Base-by-base conservation (phyloP, 2,797 vertebrate species). In the Pangasius macronema region DNA sequence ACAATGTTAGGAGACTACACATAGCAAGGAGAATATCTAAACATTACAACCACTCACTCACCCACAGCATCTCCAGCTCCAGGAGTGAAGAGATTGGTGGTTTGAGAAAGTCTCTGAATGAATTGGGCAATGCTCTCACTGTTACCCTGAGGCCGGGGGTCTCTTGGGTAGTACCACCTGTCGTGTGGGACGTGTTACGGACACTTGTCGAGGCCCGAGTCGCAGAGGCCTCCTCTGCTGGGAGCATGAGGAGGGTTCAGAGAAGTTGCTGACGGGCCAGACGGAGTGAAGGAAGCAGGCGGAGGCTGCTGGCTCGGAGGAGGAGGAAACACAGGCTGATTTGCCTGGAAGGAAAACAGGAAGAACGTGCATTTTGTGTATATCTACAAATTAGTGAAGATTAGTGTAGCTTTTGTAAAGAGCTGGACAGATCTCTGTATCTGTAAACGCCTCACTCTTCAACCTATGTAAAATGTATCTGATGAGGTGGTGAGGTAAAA, bases 81-180 rank as follows among this genome's bases (percentile, higher is more conserved):
- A 0, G 96, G 96, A 85, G 97, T 97, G 90, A 98, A 98, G 89
- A 98, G 96, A 94, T 97, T 97, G 93, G 94, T 97, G 36, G 97
- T 96, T 84, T 97, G 97, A 1, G 97, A 98, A 76, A 98, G 96
- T 85, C 97, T 95, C 85, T 98, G 97, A 94, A 98, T 97, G 91
- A 98, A 98, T 89, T 97, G 97, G 1, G 97, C 97, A 0, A 98
- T 98, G 91, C 97, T 98, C 90, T 98, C 97, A 0, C 96, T 97
- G 93, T 97, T 97, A 42, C 96, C 96, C 89, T 97, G 97, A n/a
- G n/a, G n/a, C n/a, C n/a, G n/a, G n/a, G n/a, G n/a, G n/a, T n/a
- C n/a, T n/a, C n/a, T n/a, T n/a, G n/a, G n/a, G n/a, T n/a, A n/a
- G n/a, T n/a, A n/a, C n/a, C n/a, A n/a, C n/a, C n/a, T n/a, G n/a